Percentiles rank a stretch among this genome's conserved stretches.
Conservation (phyloP, 2,113 vertebrate species). For the Syrrhaptes paradoxus region DNA sequence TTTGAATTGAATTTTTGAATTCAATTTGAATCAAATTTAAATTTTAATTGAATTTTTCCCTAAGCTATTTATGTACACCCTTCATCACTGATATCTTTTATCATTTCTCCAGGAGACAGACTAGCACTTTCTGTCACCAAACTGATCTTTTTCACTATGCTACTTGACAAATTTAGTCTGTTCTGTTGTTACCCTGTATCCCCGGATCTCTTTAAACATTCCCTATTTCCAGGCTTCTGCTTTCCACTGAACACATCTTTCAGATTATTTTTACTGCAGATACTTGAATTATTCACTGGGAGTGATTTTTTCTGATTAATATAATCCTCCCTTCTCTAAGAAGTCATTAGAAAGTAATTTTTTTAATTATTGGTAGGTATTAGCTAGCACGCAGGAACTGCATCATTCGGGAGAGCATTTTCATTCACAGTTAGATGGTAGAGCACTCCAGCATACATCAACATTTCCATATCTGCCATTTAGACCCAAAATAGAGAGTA, state of each 20-base stretch:
- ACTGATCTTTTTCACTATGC: neutral
- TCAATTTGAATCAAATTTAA: constrained; percentile 29
- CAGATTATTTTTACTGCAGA: neutral
- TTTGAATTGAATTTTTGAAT: constrained; percentile 2
- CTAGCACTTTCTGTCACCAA: neutral
- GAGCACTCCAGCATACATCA: neutral
- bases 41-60: neutral
- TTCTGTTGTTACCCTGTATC: neutral
- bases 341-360: neutral
- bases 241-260: neutral
- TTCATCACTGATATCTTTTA: neutral
- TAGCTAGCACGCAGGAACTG: neutral
- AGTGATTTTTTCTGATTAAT: neutral
- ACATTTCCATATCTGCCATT: neutral
- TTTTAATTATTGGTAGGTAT: neutral
- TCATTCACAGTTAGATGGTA: neutral
- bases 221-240: neutral
- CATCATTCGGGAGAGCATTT: neutral
- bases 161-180: neutral
- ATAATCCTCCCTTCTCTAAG: neutral
- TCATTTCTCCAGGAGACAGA: neutral
- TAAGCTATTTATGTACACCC: constrained; percentile 23
- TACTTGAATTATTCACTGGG: neutral
- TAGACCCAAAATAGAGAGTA: neutral
- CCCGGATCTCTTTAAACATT: neutral